phyloP scores from a whole-genome alignment of 2,113 vertebrate species.

The Nestor notabilis region DNA sequence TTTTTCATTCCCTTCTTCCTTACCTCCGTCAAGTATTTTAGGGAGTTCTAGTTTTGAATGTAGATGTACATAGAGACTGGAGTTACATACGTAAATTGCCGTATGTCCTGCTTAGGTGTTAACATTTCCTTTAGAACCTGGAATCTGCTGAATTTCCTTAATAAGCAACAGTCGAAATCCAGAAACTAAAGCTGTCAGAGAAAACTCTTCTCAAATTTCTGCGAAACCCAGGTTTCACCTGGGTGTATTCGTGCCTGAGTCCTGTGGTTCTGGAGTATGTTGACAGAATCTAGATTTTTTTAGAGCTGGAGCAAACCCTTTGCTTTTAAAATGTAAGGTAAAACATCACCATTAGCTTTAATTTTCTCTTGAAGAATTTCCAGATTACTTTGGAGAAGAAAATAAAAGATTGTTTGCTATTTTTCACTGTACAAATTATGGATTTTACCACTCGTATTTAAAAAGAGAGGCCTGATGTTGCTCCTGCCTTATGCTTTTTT shows the following conservation, averaged over 20 bases:
- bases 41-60: neutral
- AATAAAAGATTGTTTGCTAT: neutral
- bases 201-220: neutral
- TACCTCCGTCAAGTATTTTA: neutral
- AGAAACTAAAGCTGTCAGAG: neutral
- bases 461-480: neutral
- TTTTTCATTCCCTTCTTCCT: neutral
- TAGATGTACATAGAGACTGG: neutral
- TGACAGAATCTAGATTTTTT: neutral
- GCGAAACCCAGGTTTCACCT: neutral
- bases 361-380: neutral
- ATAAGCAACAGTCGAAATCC: neutral
- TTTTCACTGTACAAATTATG: neutral
- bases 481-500: neutral
- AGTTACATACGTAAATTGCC: neutral
- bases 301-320: neutral
- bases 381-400: neutral
- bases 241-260: fast-evolving
- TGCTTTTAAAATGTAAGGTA: neutral
- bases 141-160: neutral
- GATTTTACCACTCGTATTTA: neutral
- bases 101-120: neutral
- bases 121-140: neutral
- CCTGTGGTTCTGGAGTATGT: neutral
- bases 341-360: neutral